Evolutionary conservation across 2,797 vertebrate species (phyloP).

Genomic region (Eupleurogrammus muticus): DNA sequence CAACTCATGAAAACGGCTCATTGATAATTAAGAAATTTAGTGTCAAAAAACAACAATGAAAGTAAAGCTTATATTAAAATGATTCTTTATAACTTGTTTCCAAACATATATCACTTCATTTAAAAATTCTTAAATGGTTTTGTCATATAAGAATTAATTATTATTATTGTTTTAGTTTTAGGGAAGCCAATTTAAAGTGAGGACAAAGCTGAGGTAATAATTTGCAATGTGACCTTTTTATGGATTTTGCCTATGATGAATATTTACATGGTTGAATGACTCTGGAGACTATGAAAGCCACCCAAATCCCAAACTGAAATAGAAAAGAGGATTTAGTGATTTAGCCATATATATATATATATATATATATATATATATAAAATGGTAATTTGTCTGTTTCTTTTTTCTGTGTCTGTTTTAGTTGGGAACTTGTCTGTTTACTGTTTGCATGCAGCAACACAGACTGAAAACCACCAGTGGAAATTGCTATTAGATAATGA

Average conservation of each 20-base stretch:
- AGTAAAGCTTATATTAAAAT: too few relatives aligned
- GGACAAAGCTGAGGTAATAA: conserved; percentile 6
- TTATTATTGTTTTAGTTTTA: not conserved
- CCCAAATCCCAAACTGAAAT: conserved; percentile 25
- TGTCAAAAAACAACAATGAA: conserved; percentile 27
- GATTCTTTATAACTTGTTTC: too few relatives aligned
- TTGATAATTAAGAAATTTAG: conserved; percentile 38
- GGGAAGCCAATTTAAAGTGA: not conserved
- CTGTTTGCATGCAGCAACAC: conserved; percentile 59
- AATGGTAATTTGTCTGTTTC: conserved; percentile 35
- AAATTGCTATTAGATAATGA: conserved; percentile 79
- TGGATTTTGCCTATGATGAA: conserved; percentile 19
- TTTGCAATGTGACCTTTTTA: conserved; percentile 31
- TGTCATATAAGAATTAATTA: too few relatives aligned
- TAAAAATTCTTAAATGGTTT: not conserved
- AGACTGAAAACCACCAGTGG: conserved; percentile 52
- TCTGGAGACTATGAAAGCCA: conserved; percentile 37
- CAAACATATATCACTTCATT: not conserved
- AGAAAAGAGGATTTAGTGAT: not conserved
- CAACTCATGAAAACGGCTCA: conserved; percentile 59
- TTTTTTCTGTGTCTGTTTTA: conserved; percentile 25
- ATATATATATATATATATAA: conserved; percentile 14
- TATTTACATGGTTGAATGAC: conserved; percentile 47
- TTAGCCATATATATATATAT: too few relatives aligned
- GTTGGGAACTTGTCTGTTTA: conserved; percentile 51